These are phyloP conservation scores for Garrulus glandarius DNA, from an alignment of 2,797 vertebrate species.

Conservation along the genomic window DNA sequence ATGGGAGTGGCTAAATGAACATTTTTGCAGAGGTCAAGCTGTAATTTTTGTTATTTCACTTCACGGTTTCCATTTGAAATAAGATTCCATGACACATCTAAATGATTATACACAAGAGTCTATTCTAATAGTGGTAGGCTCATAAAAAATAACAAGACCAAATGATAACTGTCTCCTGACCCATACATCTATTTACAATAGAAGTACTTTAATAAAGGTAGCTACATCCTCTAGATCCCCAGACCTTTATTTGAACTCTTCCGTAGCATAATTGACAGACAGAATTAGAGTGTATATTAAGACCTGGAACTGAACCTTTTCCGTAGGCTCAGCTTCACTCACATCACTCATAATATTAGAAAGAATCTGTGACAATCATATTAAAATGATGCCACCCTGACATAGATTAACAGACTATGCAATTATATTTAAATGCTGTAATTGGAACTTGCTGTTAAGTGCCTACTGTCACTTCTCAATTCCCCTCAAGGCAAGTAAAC, in stretches of 20 bases:
- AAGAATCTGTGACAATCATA: slow-evolving; percentile 72
- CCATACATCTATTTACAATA: slow-evolving; percentile 70
- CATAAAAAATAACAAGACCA: slow-evolving; percentile 71
- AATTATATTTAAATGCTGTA: slow-evolving; percentile 81
- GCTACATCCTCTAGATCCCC: slow-evolving; percentile 71
- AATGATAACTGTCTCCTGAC: slow-evolving; percentile 72
- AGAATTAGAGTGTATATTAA: slow-evolving; percentile 75
- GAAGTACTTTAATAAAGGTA: slow-evolving; percentile 74
- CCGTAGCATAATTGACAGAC: slow-evolving; percentile 69
- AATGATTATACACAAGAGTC: slow-evolving; percentile 60
- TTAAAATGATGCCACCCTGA: slow-evolving; percentile 75
- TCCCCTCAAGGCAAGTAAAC: slow-evolving; percentile 71
- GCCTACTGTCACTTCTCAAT: slow-evolving; percentile 76
- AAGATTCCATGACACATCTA: slow-evolving; percentile 56
- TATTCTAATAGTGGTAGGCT: slow-evolving; percentile 68
- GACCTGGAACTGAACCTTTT: slow-evolving; percentile 78
- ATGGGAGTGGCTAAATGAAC: background rate
- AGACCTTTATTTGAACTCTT: slow-evolving; percentile 80
- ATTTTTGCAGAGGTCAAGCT: slow-evolving; percentile 31
- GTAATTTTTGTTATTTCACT: slow-evolving; percentile 23
- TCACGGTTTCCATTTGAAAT: slow-evolving; percentile 65
- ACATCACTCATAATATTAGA: slow-evolving; percentile 74
- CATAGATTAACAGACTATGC: slow-evolving; percentile 75
- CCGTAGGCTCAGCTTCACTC: slow-evolving; percentile 67
- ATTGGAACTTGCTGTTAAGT: slow-evolving; percentile 81